These are phyloP conservation scores for Sapajus apella DNA, from an alignment of 2,113 vertebrate genomes.

Conservation along the genomic window DNA sequence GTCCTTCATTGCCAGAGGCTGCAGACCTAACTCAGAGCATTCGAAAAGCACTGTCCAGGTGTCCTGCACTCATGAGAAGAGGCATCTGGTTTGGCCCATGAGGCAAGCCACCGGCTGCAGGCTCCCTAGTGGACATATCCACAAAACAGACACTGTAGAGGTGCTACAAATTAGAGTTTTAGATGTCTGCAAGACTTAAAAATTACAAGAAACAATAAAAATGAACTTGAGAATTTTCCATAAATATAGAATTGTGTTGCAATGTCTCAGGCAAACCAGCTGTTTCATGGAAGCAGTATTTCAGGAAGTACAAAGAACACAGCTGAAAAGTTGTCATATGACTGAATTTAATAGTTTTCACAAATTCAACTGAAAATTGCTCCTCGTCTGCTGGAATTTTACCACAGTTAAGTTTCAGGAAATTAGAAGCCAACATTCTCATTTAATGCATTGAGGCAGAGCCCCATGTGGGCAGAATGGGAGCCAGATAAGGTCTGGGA, in stretches of 20 bases:
- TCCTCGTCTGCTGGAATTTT: neutral
- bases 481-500: neutral
- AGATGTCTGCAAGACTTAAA: neutral
- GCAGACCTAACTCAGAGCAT: neutral
- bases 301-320: constrained; percentile 45
- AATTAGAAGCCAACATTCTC: constrained; percentile 52
- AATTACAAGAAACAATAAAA: neutral
- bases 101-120: rapidly evolving
- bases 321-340: constrained; percentile 9
- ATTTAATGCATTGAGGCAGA: constrained; percentile 12
- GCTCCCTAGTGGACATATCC: rapidly evolving
- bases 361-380: constrained; percentile 48
- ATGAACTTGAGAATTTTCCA: neutral
- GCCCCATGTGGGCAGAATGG: neutral
- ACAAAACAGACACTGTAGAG: neutral
- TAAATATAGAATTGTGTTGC: neutral
- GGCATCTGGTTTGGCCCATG: rapidly evolving
- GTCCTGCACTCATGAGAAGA: neutral
- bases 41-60: neutral
- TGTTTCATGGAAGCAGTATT: constrained; percentile 3
- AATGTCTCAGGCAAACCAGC: constrained; percentile 13
- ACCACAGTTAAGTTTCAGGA: constrained; percentile 60
- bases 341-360: constrained; percentile 63
- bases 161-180: neutral
- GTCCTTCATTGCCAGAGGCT: neutral